Evolutionary conservation across 2,888 invertebrate genomes (phyloP), one percentile per base, ranked within the genome.

Genomic region (Rutpela maculata): DNA sequence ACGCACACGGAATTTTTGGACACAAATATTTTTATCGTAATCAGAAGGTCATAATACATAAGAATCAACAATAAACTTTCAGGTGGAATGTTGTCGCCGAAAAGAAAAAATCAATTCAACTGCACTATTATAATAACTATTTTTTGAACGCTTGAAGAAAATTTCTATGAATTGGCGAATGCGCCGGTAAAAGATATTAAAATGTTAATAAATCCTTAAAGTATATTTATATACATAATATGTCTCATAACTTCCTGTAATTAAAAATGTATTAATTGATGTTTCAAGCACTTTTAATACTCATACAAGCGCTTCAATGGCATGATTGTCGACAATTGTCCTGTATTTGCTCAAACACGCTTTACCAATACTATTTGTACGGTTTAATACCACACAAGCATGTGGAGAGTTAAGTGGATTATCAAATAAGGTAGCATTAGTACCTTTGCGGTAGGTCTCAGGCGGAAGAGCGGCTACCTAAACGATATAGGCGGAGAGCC

Each of bases 361-460:
- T 63, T 63, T 38, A 26, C 31, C n/a, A n/a, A 10, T n/a, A 63
- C 17, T 9, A 18, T 10, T 38, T 18, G 31, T 17, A 38, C 0
- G 60, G 60, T 26, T 26, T 60, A 15, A 31, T n/a, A 26, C 6
- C 4, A 50, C 31, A 11, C 17, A 38, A 38, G 38, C 63, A 38
- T 38, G 35, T 38, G 63, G 35, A 60, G 15, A 60, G 15, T 38
- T 63, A 63, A 38, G 50, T 50, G 26, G 71, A 71, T 71, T 62
- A 71, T 71, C 19, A 62, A 60, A 70, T 15, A 15, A n/a, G 35
- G 62, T 31, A 15, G 57, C 12, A 57, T 68, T 31, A 19, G 68
- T 69, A 57, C 35, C 68, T 56, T 69, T 55, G 68, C 55, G 68
- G 68, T 55, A 67, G 67, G 67, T 67, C 55, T 55, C 67, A 55